Percentiles rank a stretch among this genome's conserved stretches.
Evolutionary conservation across 1,140 invertebrate genomes (phyloP).

Genomic region (Calephelis nemesis): DNA sequence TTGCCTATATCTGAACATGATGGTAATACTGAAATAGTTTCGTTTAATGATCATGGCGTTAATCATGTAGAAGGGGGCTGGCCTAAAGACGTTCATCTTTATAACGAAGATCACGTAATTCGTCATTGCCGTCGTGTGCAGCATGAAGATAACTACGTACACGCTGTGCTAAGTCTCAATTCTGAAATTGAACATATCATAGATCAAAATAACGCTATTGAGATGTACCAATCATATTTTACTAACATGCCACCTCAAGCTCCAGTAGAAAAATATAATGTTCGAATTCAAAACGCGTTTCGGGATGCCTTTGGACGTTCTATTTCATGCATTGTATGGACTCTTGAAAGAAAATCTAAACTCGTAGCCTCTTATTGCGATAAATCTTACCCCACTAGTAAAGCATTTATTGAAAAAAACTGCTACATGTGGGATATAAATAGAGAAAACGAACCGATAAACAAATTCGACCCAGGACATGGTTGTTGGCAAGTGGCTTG

Average conservation of each 20-base stretch:
- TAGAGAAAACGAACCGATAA: constrained; percentile 89
- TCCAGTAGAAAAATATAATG: constrained; percentile 81
- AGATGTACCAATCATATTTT: constrained; percentile 94
- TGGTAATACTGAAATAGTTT: constrained; percentile 68
- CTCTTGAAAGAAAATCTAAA: constrained; percentile 87
- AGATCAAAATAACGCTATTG: constrained; percentile 93
- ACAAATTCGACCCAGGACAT: constrained; percentile 82
- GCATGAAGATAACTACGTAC: constrained; percentile 92
- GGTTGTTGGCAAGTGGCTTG: constrained; percentile 89
- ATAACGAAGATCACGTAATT: constrained; percentile 90
- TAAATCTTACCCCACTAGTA: constrained; percentile 80
- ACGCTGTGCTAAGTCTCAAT: constrained; percentile 45
- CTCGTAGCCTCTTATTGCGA: constrained; percentile 90
- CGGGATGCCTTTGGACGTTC: constrained; percentile 79
- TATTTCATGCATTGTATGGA: constrained; percentile 91
- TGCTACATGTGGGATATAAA: constrained; percentile 89
- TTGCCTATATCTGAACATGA: constrained; percentile 58
- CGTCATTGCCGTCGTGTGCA: constrained; percentile 95
- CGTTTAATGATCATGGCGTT: constrained; percentile 82
- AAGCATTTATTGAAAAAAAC: constrained; percentile 80
- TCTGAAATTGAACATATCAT: constrained; percentile 86
- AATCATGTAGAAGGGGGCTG: constrained; percentile 96
- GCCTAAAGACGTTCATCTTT: constrained; percentile 94
- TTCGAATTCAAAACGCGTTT: constrained; percentile 86
- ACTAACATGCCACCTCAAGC: constrained; percentile 78